These are phyloP conservation scores for Phylloscopus trochilus DNA, from an alignment of 2,113 vertebrate species.

Conservation along the genomic window DNA sequence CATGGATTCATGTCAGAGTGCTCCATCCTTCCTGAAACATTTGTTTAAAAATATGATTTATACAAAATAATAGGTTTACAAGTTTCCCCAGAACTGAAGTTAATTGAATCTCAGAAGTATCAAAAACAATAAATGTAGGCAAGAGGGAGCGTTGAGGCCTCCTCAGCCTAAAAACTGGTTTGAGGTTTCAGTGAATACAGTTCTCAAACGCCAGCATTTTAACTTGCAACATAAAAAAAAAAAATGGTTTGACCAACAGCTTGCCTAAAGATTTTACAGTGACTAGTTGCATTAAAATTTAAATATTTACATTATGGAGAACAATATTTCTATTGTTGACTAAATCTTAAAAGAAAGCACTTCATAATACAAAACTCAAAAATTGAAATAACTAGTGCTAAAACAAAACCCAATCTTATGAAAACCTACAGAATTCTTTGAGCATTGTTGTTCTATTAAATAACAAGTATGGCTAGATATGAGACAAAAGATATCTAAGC, in stretches of 20 bases:
- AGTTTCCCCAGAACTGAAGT: constrained; percentile 25
- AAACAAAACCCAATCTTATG: neutral
- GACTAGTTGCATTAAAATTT: neutral
- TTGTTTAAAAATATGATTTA: neutral
- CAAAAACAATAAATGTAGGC: constrained; percentile 25
- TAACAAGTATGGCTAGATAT: neutral
- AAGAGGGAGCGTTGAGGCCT: neutral
- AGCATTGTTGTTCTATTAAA: neutral
- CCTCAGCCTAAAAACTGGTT: neutral
- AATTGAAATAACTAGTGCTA: neutral
- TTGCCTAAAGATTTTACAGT: neutral
- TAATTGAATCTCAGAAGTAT: constrained; percentile 60
- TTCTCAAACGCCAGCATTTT: constrained; percentile 31
- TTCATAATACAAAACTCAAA: neutral
- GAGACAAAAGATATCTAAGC: neutral
- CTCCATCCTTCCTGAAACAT: neutral
- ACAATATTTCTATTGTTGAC: neutral
- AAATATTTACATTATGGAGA: neutral
- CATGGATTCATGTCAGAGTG: neutral
- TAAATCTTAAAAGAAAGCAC: neutral
- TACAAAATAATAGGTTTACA: neutral
- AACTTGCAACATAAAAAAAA: neutral
- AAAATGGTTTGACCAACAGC: neutral
- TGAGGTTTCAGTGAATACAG: constrained; percentile 17
- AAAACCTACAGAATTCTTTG: neutral